Conservation (phyloP, 2,888 invertebrate genomes). For the Diaperis boleti region DNA sequence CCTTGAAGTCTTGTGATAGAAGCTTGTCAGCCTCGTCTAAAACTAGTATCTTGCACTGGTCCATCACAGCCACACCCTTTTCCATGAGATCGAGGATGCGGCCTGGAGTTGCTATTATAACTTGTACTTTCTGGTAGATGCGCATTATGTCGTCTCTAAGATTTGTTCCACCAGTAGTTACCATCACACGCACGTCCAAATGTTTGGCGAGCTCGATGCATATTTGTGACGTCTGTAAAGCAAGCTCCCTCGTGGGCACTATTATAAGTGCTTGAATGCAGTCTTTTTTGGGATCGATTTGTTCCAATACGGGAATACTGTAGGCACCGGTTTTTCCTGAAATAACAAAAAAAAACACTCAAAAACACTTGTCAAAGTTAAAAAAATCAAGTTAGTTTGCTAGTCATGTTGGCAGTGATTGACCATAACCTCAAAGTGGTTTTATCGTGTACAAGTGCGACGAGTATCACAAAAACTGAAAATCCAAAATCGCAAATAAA, state of each 20-base stretch:
- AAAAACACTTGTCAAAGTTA: background rate
- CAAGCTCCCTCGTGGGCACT: slow-evolving; percentile 98
- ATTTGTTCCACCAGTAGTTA: slow-evolving; percentile 98
- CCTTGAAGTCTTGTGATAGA: slow-evolving; percentile 97
- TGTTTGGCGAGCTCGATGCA: slow-evolving; percentile 99
- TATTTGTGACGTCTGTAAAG: slow-evolving; percentile 99
- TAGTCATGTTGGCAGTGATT: too few species aligned
- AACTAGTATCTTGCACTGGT: slow-evolving; percentile 95
- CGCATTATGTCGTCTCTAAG: slow-evolving; percentile 99
- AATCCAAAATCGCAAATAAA: too few species aligned
- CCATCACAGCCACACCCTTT: slow-evolving; percentile 84
- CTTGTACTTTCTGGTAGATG: slow-evolving; percentile 98
- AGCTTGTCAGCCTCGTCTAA: slow-evolving; percentile 99
- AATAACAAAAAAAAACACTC: background rate
- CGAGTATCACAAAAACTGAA: too few species aligned
- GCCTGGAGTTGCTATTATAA: slow-evolving; percentile 99
- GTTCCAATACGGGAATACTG: slow-evolving; percentile 97
- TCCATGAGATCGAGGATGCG: slow-evolving; percentile 99
- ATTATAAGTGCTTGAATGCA: slow-evolving; percentile 97
- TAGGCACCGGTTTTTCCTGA: slow-evolving; percentile 96
- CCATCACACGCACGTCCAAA: slow-evolving; percentile 97
- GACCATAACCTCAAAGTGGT: too few species aligned
- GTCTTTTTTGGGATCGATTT: slow-evolving; percentile 90
- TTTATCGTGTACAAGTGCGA: too few species aligned
- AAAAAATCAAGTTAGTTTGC: too few species aligned